Conservation (phyloP, 2,113 vertebrate species). For the Scortum barcoo region DNA sequence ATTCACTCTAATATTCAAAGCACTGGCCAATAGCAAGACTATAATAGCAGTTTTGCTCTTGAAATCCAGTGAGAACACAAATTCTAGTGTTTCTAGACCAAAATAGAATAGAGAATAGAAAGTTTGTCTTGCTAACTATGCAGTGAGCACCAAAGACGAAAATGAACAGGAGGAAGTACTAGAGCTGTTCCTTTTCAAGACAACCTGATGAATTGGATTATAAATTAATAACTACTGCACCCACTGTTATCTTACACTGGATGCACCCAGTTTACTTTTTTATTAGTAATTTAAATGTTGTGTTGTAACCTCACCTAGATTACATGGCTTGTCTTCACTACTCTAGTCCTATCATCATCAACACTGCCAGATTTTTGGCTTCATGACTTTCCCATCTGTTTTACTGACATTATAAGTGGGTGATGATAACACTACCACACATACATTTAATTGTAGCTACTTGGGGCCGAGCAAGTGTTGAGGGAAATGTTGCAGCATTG, state of each 20-base stretch:
- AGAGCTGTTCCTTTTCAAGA: not conserved
- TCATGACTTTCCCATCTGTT: constrained; percentile 7
- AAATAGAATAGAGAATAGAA: too few relatives aligned
- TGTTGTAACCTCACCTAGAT: not conserved
- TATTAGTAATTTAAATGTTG: not conserved
- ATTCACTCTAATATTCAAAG: too few relatives aligned
- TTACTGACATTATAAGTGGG: not conserved
- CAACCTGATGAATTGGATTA: not conserved
- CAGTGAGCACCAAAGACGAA: too few relatives aligned
- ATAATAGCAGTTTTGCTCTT: too few relatives aligned
- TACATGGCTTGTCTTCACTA: not conserved
- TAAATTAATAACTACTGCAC: not conserved
- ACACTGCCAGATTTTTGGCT: not conserved
- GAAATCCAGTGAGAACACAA: too few relatives aligned
- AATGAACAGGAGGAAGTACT: too few relatives aligned
- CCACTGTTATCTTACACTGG: not conserved
- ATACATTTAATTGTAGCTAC: not conserved
- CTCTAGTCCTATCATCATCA: not conserved
- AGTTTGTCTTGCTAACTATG: too few relatives aligned
- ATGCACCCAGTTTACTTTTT: not conserved
- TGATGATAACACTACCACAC: not conserved
- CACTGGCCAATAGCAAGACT: too few relatives aligned
- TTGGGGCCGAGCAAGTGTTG: not conserved
- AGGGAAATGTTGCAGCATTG: not conserved
- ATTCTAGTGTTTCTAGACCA: too few relatives aligned